These are phyloP conservation scores for Potorous gilbertii DNA, from an alignment of 2,797 vertebrate genomes.

Conservation along the genomic window DNA sequence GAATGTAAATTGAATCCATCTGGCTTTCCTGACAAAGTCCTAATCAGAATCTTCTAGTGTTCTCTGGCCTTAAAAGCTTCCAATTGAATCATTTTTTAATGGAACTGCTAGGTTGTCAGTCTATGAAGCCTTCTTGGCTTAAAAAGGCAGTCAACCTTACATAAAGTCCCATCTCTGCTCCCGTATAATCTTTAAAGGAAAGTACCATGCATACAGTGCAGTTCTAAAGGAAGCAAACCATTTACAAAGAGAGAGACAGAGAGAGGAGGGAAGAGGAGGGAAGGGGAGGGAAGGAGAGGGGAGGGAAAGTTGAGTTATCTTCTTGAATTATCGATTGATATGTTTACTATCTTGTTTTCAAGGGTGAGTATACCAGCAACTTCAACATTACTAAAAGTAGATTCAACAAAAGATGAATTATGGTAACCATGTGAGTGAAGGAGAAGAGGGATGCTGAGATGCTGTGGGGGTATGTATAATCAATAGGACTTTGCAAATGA, in stretches of 20 bases:
- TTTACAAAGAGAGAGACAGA: fast-evolving
- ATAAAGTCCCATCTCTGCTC: background rate
- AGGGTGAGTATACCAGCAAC: background rate
- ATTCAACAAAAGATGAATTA: background rate
- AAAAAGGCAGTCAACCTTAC: background rate
- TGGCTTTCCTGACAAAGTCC: background rate
- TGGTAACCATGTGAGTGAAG: background rate
- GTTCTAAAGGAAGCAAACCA: background rate
- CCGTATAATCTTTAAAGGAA: background rate
- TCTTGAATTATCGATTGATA: background rate
- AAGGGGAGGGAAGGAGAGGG: too few species aligned
- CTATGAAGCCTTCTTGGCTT: background rate
- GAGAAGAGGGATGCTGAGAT: background rate
- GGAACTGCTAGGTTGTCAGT: background rate
- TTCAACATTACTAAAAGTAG: background rate
- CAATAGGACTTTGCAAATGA: background rate
- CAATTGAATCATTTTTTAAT: background rate
- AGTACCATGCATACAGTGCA: background rate
- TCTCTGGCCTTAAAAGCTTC: background rate
- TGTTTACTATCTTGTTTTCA: background rate
- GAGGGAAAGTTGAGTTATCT: too few species aligned
- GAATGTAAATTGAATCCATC: background rate
- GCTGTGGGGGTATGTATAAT: background rate
- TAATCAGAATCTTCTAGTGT: background rate
- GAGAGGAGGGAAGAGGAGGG: fast-evolving